These are phyloP conservation scores for Centropus unirufus DNA, from an alignment of 2,113 vertebrate genomes.

Conservation along the genomic window DNA sequence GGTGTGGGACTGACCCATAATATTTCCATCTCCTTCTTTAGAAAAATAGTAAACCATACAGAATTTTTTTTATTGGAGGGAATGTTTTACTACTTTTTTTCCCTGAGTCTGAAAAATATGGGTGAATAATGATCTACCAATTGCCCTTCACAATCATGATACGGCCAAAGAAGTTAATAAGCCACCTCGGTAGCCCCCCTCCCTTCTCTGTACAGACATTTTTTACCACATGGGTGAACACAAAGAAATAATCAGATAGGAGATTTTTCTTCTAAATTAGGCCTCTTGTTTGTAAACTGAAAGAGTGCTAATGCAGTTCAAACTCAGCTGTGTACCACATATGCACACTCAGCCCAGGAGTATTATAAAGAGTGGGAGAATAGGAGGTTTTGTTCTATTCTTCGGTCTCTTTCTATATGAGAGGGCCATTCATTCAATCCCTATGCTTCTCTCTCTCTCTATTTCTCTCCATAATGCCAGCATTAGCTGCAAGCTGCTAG, in stretches of 20 bases:
- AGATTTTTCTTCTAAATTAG: constrained; percentile 90
- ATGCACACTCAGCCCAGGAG: constrained; percentile 69
- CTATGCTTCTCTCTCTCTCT: constrained; percentile 81
- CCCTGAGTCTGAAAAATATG: constrained; percentile 54
- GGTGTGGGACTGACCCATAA: not conserved
- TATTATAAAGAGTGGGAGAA: constrained; percentile 89
- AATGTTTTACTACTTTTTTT: not conserved
- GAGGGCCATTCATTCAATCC: constrained; percentile 78
- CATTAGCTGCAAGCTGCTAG: constrained; percentile 90
- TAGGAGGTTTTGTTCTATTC: constrained; percentile 92
- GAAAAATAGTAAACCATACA: not conserved
- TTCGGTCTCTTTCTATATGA: constrained; percentile 79
- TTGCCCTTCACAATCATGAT: constrained; percentile 46
- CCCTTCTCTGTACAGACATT: constrained; percentile 64
- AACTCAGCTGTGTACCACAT: constrained; percentile 73
- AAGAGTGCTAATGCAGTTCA: constrained; percentile 84
- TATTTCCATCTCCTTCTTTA: not conserved
- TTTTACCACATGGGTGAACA: constrained; percentile 74
- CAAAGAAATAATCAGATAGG: constrained; percentile 82
- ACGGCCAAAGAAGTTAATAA: constrained; percentile 74
- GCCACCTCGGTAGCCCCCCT: constrained; percentile 59
- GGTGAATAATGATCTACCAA: constrained; percentile 45
- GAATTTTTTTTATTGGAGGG: not conserved
- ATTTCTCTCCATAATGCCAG: constrained; percentile 89
- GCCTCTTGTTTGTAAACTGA: constrained; percentile 97